A percentile compares a stretch with the other conserved stretches of the same genome.
Evolutionary conservation across 2,888 invertebrate species (phyloP).

Genomic region (Eudasyphora cyanicolor): DNA sequence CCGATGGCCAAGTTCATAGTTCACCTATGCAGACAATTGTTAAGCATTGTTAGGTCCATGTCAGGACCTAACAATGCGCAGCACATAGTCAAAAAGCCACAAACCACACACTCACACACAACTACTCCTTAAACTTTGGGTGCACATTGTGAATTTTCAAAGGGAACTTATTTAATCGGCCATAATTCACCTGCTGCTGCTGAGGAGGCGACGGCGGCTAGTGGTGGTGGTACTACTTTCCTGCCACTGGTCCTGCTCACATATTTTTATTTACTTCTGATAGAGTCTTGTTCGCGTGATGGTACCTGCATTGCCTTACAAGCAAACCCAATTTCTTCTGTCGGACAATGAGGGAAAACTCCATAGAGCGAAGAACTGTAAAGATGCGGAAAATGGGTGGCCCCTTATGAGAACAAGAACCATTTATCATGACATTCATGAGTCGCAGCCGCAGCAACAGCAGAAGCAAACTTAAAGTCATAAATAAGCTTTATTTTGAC

Average conservation of each 20-base stretch:
- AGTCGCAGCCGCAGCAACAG: constrained; percentile 21
- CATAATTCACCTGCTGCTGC: constrained; percentile 44
- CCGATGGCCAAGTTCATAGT: neutral
- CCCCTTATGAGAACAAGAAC: neutral
- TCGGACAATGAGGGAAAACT: neutral
- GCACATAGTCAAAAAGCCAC: too few relatives aligned
- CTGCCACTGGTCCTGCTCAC: too few relatives aligned
- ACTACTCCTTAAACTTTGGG: neutral
- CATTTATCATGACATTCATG: constrained; percentile 59
- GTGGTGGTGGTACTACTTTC: too few relatives aligned
- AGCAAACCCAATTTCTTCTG: neutral
- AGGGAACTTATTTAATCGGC: constrained; percentile 40
- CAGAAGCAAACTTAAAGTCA: constrained; percentile 45
- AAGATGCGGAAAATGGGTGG: neutral
- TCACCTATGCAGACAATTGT: neutral
- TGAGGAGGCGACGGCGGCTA: constrained; percentile 1
- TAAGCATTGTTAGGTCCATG: constrained; percentile 11
- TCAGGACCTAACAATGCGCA: neutral
- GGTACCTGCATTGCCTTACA: neutral
- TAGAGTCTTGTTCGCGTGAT: neutral
- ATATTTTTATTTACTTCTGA: constrained; percentile 39
- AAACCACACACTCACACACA: neutral
- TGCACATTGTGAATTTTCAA: neutral
- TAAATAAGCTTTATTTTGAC: constrained; percentile 47
- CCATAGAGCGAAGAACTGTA: neutral